Evolutionary conservation across 2,888 invertebrate species (phyloP), one percentile per base, ranked within the genome.

Genomic region (Acrobasis consociella): DNA sequence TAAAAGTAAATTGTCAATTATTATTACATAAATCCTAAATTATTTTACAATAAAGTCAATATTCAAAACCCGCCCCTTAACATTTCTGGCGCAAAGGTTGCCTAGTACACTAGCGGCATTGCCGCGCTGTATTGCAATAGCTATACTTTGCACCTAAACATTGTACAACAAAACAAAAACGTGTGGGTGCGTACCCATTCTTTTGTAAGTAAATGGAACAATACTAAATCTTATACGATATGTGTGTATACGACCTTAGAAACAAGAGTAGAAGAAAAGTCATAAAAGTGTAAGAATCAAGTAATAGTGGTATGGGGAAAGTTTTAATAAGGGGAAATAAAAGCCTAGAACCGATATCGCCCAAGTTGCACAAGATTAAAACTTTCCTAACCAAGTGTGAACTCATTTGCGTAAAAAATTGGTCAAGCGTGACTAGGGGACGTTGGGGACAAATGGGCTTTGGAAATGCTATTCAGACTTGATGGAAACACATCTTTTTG

Each of bases 271-370:
- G 11, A 80, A 82, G 74, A 76, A 84, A 86, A 83, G 76, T 83
- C 80, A 84, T 87, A 86, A 88, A 87, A 87, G 75, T 80, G 77
- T 72, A 69, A 68, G 77, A 83, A 85, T 84, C 79, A 75, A 72
- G 80, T 85, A 83, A 85, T 86, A 86, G 83, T 86, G 83, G 86
- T 85, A 87, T 85, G 82, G 82, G 73, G 59, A 82, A 89, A 87
- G 85, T 89, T 90, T 87, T 86, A 86, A 85, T 87, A 85, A 85
- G 87, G 76, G 83, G 75, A 73, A 71, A 85, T 85, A 86, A 87
- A 86, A 84, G 78, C 77, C 76, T 67, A 71, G 73, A 78, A 73
- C 72, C 80, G 81, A 83, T 87, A 86, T 85, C 83, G 83, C 78
- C 78, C 61, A 84, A 88, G 83, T 89, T 85, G 69, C 73, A 72